Evolutionary conservation across 2,113 vertebrate species (phyloP).

Genomic region (Syngnathus typhle): DNA sequence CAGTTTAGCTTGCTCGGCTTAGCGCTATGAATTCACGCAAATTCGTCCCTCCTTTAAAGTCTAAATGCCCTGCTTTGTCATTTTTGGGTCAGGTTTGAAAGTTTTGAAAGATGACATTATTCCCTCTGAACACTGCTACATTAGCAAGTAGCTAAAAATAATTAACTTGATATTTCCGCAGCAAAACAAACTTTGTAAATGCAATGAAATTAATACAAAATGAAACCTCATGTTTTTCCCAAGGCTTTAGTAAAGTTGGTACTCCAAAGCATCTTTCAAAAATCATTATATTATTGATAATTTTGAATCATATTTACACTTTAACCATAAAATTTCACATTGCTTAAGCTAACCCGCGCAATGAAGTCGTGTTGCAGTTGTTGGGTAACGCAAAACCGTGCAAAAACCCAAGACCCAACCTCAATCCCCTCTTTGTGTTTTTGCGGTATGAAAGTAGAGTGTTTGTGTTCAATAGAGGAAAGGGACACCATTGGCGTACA

Average conservation of each 20-base stretch:
- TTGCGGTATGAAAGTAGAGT: slow-evolving; percentile 17
- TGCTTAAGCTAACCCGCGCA: background rate
- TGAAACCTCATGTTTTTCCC: background rate
- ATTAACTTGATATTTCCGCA: background rate
- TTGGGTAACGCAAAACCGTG: slow-evolving; percentile 26
- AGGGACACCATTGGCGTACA: slow-evolving; percentile 26
- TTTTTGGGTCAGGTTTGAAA: background rate
- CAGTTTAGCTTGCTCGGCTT: background rate
- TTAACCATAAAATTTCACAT: background rate
- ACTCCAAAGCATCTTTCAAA: background rate
- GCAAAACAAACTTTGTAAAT: background rate
- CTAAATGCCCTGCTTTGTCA: background rate
- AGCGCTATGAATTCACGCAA: background rate
- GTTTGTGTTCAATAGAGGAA: slow-evolving; percentile 14
- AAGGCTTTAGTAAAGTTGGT: background rate
- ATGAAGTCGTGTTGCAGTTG: slow-evolving; percentile 15
- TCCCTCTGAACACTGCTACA: background rate
- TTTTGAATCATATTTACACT: background rate
- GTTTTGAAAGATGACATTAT: background rate
- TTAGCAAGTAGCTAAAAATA: background rate
- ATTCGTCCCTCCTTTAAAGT: background rate
- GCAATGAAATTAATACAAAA: too few species aligned
- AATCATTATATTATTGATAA: too few species aligned
- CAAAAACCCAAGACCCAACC: slow-evolving; percentile 14
- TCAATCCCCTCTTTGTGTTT: slow-evolving; percentile 46